A percentile compares a stretch with the other conserved stretches of the same genome.
Conservation (phyloP, 2,113 vertebrate genomes). For the Pachycephala philippinensis region DNA sequence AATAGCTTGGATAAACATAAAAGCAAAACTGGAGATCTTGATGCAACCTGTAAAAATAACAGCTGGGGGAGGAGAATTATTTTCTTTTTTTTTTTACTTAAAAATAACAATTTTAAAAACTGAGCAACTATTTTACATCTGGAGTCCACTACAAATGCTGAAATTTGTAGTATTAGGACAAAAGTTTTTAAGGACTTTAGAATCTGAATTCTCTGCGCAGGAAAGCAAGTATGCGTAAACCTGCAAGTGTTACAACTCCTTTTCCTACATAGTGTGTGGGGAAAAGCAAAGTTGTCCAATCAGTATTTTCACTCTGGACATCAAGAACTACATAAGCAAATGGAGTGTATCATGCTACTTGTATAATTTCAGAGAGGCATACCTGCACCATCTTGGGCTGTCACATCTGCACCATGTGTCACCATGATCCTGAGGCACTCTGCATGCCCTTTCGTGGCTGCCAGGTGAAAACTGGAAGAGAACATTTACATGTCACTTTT, state of each 20-base stretch:
- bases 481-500: not conserved
- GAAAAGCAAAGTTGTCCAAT: not conserved
- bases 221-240: not conserved
- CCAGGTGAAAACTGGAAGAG: conserved; percentile 86
- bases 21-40: not conserved
- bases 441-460: conserved; percentile 83
- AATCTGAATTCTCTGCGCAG: not conserved
- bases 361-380: not conserved
- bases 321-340: not conserved
- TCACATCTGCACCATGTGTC: conserved; percentile 86
- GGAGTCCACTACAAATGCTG: not conserved
- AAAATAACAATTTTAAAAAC: not conserved
- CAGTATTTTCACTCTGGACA: not conserved
- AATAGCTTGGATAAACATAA: not conserved
- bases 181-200: not conserved
- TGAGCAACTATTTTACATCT: not conserved
- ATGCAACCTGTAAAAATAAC: not conserved
- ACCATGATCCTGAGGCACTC: conserved; percentile 90
- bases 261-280: rapidly evolving
- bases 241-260: not conserved
- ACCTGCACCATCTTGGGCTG: conserved; percentile 87
- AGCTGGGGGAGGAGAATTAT: rapidly evolving
- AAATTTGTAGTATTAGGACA: not conserved
- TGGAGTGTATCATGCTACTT: not conserved
- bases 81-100: not conserved